Evolutionary conservation across 1,140 invertebrate genomes (phyloP).

Genomic region (Whitmania pigra): DNA sequence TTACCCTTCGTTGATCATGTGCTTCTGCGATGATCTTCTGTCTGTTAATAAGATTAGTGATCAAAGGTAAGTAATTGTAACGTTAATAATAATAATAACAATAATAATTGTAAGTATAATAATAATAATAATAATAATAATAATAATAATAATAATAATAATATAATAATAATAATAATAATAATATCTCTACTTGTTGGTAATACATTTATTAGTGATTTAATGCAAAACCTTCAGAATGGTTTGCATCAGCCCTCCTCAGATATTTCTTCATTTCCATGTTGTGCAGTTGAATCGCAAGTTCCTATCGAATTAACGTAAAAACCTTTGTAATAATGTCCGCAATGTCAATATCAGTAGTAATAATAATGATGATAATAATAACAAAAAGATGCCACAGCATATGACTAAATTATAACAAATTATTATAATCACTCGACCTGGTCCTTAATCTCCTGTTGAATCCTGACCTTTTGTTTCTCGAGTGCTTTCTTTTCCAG

Average conservation of each 20-base stretch:
- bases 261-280: neutral
- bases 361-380: neutral
- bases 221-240: no score
- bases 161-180: no score
- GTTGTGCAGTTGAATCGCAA: neutral
- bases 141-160: no score
- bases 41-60: no score
- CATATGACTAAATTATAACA: neutral
- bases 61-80: no score
- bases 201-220: no score
- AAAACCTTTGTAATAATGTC: neutral
- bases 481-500: neutral
- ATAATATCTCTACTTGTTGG: no score
- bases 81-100: no score
- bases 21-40: neutral
- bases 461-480: neutral
- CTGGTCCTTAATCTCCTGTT: constrained; percentile 4
- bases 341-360: neutral
- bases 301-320: neutral
- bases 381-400: neutral
- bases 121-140: no score
- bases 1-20: neutral
- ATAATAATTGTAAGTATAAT: no score
- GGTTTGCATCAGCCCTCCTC: no score
- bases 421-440: neutral